Percentiles rank a stretch among this genome's conserved stretches.
phyloP scores from a whole-genome alignment of 2,113 vertebrate genomes.

The Triplophysa rosa region DNA sequence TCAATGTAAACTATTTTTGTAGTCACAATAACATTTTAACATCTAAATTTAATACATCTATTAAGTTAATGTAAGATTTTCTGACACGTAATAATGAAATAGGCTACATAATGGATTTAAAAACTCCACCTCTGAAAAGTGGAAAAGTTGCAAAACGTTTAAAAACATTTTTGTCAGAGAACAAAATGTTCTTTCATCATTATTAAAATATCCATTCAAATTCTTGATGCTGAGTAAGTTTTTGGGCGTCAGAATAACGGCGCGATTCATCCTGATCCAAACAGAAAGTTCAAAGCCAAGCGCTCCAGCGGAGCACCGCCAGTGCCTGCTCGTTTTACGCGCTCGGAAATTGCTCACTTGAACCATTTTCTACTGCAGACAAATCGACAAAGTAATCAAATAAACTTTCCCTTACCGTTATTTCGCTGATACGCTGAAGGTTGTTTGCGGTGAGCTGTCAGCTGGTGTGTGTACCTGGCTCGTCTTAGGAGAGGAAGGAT shows the following conservation, averaged over 20 bases:
- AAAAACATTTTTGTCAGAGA: neutral
- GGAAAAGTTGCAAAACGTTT: neutral
- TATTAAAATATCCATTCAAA: neutral
- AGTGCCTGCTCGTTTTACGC: neutral
- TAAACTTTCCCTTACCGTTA: slow-evolving; percentile 64
- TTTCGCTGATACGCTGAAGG: neutral
- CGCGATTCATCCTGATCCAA: slow-evolving; percentile 27
- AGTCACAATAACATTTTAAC: neutral
- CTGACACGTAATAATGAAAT: no score
- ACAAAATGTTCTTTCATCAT: neutral
- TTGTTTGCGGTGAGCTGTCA: slow-evolving; percentile 55
- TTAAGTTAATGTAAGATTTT: neutral
- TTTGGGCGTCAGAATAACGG: neutral
- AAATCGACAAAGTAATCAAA: neutral
- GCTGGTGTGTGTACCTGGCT: slow-evolving; percentile 69
- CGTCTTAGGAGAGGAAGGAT: slow-evolving; percentile 75
- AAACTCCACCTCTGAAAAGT: neutral
- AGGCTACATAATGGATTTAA: neutral
- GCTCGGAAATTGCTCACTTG: neutral
- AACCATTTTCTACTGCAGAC: neutral
- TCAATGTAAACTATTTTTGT: no score
- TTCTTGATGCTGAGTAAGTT: neutral
- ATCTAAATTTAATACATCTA: neutral
- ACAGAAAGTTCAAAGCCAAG: neutral
- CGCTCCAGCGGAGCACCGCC: neutral